phyloP scores from a whole-genome alignment of 2,888 invertebrate species.

The Invenusta paracnida region DNA sequence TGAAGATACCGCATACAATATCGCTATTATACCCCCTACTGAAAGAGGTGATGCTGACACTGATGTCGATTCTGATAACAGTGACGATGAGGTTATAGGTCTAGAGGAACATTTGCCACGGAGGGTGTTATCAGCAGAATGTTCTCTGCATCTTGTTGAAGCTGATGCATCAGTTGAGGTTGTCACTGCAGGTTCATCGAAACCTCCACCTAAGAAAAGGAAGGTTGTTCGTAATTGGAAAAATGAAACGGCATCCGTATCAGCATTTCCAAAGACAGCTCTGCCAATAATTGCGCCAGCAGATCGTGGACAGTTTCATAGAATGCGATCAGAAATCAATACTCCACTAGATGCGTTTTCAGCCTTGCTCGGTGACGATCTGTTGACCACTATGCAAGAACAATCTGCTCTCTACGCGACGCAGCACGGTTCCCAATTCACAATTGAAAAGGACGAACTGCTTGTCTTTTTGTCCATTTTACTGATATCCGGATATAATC shows the following conservation, averaged over 20 bases:
- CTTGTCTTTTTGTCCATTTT: conserved; percentile 40
- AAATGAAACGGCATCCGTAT: neutral
- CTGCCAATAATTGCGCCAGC: neutral
- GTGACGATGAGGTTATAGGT: neutral
- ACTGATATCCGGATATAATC: conserved; percentile 44
- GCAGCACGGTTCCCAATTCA: neutral
- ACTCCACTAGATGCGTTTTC: neutral
- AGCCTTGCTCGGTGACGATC: neutral
- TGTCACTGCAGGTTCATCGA: neutral
- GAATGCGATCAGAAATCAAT: neutral
- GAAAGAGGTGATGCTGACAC: conserved; percentile 21
- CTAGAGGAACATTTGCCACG: neutral
- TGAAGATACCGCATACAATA: neutral
- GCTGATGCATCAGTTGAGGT: neutral
- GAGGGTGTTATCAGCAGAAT: neutral
- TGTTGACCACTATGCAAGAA: neutral
- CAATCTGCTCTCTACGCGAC: neutral
- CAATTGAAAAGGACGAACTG: conserved; percentile 3
- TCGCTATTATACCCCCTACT: conserved; percentile 5
- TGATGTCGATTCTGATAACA: neutral
- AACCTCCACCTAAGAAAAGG: neutral
- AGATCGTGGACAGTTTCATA: neutral
- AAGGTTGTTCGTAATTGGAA: neutral
- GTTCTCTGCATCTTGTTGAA: neutral
- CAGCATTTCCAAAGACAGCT: neutral